phyloP scores from a whole-genome alignment of 1,140 invertebrate species.

The Hylaeus volcanicus region DNA sequence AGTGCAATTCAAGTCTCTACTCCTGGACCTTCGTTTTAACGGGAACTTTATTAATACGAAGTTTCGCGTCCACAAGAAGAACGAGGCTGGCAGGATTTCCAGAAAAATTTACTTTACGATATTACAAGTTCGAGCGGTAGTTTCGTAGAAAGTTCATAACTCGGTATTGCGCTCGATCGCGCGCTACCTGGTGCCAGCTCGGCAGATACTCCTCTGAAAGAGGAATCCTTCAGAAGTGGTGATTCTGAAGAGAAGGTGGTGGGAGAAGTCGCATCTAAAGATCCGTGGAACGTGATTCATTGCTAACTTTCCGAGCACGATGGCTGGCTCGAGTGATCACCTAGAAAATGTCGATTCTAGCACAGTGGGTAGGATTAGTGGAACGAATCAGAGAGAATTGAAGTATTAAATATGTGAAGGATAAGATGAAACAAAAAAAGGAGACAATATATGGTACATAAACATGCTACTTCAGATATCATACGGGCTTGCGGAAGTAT shows the following conservation, averaged over 20 bases:
- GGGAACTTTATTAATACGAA: slow-evolving; percentile 32
- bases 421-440: too few species aligned
- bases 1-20: neutral
- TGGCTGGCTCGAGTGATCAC: too few species aligned
- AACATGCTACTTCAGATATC: too few species aligned
- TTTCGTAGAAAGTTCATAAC: slow-evolving; percentile 22
- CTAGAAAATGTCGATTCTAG: too few species aligned
- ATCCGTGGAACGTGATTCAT: neutral
- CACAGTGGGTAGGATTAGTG: too few species aligned
- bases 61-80: neutral
- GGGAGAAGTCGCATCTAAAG: neutral
- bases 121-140: slow-evolving; percentile 14
- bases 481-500: too few species aligned
- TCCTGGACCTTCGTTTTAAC: neutral
- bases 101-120: slow-evolving; percentile 32
- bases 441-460: too few species aligned
- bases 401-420: too few species aligned
- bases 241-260: neutral
- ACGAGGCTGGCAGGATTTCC: neutral
- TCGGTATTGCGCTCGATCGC: slow-evolving; percentile 6
- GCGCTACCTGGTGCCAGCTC: neutral
- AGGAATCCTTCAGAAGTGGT: neutral
- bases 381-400: too few species aligned
- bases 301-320: neutral
- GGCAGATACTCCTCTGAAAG: neutral